Evolutionary conservation across 2,888 invertebrate species (phyloP), one percentile per base, ranked within the genome.

Genomic region (Nomada lathburiana): DNA sequence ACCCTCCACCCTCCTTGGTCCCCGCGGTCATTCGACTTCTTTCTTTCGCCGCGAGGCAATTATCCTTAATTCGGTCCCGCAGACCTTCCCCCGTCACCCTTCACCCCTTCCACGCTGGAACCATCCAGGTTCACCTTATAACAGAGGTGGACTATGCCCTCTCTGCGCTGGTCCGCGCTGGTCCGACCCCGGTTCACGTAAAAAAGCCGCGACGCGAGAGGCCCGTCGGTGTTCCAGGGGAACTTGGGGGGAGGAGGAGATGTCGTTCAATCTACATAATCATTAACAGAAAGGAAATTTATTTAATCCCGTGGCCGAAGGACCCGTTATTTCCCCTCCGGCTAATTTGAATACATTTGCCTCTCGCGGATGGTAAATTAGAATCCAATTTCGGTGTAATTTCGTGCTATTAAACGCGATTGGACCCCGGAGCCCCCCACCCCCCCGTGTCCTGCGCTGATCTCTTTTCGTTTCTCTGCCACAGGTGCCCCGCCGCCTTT

Each of bases 301-400:
- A 92, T 93, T 91, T 92, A 91, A 92, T 91, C 92, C 92, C 89
- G 83, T 88, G 85, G 89, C 86, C 86, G 82, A 86, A 85, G 86
- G 80, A 89, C 90, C 91, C 90, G 90, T 91, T 92, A 91, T 90
- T 90, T 90, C 87, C 88, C 88, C 87, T 86, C 88, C 79, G 87
- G 89, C 92, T 92, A 92, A 93, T 93, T 93, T 93, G 89, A 93
- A 93, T 93, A 93, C 90, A 92, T 92, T 92, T 90, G 60, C 60
- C 83, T 89, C 91, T 89, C 87, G 89, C 87, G 87, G 89, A 87
- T 84, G 92, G 89, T 92, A 92, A 93, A 93, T 93, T 93, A 93
- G 92, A 94, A 93, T 93, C 93, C 93, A 93, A 93, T 94, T 93
- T 93, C 91, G 89, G 87, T 90, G 92, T 93, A 93, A 93, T 93